Percentiles rank a stretch among this genome's conserved stretches.
phyloP scores from a whole-genome alignment of 2,888 invertebrate species.

The Phyllotreta cruciferae region DNA sequence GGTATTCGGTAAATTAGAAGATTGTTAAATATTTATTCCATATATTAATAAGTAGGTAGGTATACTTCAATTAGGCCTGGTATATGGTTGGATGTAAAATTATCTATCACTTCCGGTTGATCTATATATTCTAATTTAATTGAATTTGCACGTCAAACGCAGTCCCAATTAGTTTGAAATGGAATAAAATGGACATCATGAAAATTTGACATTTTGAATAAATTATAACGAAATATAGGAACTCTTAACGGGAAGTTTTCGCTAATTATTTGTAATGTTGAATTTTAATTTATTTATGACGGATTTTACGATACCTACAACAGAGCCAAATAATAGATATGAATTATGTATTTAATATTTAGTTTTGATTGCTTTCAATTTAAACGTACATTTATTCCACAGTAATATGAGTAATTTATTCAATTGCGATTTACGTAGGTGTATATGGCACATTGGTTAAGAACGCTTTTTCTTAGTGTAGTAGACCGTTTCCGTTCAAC shows the following conservation, averaged over 20 bases:
- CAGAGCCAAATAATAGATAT: too few relatives aligned
- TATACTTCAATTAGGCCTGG: background rate
- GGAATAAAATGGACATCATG: conserved; percentile 21
- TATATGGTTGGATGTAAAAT: background rate
- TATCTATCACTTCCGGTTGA: background rate
- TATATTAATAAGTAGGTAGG: background rate
- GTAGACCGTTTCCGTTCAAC: conserved; percentile 7
- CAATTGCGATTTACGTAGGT: background rate
- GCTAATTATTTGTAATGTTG: conserved; percentile 14
- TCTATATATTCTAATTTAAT: conserved; percentile 14
- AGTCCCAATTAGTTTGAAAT: conserved; percentile 11
- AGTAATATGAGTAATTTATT: too few relatives aligned
- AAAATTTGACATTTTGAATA: conserved; percentile 19
- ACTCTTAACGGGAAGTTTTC: conserved; percentile 15
- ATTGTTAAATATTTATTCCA: too few relatives aligned
- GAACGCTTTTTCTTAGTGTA: conserved; percentile 19
- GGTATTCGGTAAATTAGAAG: too few relatives aligned
- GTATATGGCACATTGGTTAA: background rate
- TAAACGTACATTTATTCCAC: too few relatives aligned
- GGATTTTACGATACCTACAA: too few relatives aligned
- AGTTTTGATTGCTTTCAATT: too few relatives aligned
- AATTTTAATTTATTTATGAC: conserved; percentile 13
- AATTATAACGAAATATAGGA: conserved; percentile 16
- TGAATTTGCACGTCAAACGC: conserved; percentile 19
- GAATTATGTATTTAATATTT: too few relatives aligned